Conservation (phyloP, 2,113 vertebrate genomes). For the Oceanites oceanicus region DNA sequence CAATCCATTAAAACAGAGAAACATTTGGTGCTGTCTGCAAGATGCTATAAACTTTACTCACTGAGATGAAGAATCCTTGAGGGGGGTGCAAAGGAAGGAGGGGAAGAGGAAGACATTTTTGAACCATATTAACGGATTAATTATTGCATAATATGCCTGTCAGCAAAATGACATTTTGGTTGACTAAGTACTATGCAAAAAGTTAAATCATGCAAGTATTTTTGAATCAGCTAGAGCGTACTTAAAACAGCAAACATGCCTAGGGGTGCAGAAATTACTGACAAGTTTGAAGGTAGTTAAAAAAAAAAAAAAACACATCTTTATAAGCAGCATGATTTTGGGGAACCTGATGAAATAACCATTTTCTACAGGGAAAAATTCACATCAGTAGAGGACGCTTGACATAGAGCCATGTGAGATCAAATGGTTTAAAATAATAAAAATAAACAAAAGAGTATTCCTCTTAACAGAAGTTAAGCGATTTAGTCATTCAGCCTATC, state of each 20-base stretch:
- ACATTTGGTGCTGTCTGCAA: neutral
- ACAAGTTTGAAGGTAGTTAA: neutral
- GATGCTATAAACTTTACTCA: neutral
- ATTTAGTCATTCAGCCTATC: neutral
- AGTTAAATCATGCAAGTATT: conserved; percentile 27
- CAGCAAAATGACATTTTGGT: conserved; percentile 21
- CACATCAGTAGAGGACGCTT: neutral
- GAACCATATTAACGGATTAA: conserved; percentile 14
- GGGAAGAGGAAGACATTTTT: neutral
- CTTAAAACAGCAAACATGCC: neutral
- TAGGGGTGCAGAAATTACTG: neutral
- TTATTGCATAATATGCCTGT: conserved; percentile 21
- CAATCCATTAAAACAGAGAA: neutral
- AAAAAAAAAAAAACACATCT: neutral
- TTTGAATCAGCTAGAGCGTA: neutral
- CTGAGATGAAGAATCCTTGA: neutral
- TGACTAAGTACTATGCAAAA: conserved; percentile 6
- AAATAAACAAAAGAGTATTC: neutral
- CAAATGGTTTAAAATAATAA: neutral
- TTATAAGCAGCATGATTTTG: neutral
- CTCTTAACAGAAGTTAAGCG: neutral
- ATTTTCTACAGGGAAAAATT: neutral
- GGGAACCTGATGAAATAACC: neutral
- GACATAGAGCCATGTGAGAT: neutral
- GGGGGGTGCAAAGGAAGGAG: neutral